Base-by-base conservation (phyloP, 2,797 vertebrate species). In the Cacajao melanocephalus region DNA sequence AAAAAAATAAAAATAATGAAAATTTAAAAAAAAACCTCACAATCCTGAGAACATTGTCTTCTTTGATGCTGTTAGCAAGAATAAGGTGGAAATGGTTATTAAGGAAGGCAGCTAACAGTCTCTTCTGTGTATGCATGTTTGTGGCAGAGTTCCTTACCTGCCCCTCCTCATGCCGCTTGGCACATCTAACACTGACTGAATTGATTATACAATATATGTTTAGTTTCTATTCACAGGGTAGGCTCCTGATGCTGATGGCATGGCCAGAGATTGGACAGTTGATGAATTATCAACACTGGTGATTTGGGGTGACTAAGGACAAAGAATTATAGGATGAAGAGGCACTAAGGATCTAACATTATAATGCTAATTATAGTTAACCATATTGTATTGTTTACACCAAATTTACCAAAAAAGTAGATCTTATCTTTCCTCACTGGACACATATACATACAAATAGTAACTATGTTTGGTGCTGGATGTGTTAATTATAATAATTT, bases 141-240 rank as follows among this genome's bases (percentile, higher is more conserved):
- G 15, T 44, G 19, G 36, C 57, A 30, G 50, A 39, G n/a, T 30
- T 41, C 13, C 39, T 19, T 26, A 1, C 14, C 4, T 33, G 11
- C n/a, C 30, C 4, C n/a, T 57, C 19, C 55, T 15, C 5, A 28
- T 0, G 0, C 5, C 12, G 1, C 36, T 85, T 41, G n/a, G 10
- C 4, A 46, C 14, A 1, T 28, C 28, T 33, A 80, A 75, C 2
- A 7, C 46, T 67, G 26, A 75, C 24, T 67, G 28, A 83, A 58
- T 1, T 14, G 44, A 67, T 11, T 28, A 24, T 26, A 20, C n/a
- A 44, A 82, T 14, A 10, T 33, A 11, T 26, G 5, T 20, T 17
- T 30, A 64, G 19, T 57, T 24, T 67, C 52, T 79, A 8, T 44
- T 61, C 46, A 52, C n/a, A 61, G 8, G 10, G 4, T 20, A 14